These are phyloP conservation scores for Notospermus geniculatus DNA, from an alignment of 1,140 invertebrate species.

Conservation along the genomic window DNA sequence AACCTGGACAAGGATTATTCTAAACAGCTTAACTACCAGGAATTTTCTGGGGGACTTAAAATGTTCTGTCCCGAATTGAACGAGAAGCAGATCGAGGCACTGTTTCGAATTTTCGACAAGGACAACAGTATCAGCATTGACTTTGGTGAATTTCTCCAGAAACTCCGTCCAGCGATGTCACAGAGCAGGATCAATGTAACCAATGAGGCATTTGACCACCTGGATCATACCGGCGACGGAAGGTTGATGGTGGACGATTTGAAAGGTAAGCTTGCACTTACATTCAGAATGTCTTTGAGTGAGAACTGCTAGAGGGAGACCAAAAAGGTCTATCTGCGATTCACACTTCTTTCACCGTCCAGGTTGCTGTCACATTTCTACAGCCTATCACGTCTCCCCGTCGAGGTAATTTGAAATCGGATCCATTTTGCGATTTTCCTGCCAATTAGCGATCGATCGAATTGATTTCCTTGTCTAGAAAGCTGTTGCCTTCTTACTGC, in stretches of 20 bases:
- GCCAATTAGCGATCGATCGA: no score
- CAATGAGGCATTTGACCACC: constrained; percentile 78
- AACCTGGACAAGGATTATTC: not conserved
- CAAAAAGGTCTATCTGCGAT: no score
- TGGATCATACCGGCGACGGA: constrained; percentile 68
- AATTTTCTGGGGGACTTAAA: constrained; percentile 4
- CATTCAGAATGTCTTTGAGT: no score
- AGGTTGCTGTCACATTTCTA: no score
- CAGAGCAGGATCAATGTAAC: constrained; percentile 71
- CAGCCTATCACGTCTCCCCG: no score
- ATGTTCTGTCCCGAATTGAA: not conserved
- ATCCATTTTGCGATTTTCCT: no score
- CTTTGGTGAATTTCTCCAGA: constrained; percentile 75
- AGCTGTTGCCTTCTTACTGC: no score
- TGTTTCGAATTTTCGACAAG: constrained; percentile 68
- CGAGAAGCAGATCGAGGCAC: not conserved
- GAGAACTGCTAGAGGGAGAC: no score
- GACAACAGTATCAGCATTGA: constrained; percentile 80
- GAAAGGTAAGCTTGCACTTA: constrained; percentile 65
- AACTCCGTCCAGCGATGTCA: constrained; percentile 77
- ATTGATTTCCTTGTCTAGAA: no score
- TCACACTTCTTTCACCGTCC: no score
- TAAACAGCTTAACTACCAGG: not conserved
- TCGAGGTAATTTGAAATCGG: no score
- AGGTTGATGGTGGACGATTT: constrained; percentile 80